These are phyloP conservation scores for Rhincodon typus DNA, from an alignment of 2,797 vertebrate genomes.

Conservation along the genomic window DNA sequence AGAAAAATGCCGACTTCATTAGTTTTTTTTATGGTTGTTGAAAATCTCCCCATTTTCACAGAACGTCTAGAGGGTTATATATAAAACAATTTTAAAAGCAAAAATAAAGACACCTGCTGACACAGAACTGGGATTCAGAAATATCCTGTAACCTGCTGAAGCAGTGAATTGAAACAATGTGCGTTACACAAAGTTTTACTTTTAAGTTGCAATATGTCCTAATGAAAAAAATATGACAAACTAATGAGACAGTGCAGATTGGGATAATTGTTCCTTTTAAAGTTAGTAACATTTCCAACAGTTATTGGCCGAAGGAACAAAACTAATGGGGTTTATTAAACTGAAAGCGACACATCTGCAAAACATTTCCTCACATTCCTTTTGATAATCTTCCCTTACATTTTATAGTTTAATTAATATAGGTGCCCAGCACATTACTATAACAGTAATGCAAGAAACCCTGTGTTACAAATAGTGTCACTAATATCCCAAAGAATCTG, in stretches of 20 bases:
- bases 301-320: slow-evolving; percentile 72
- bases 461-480: not conserved
- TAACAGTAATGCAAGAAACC: not conserved
- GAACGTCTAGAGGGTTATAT: slow-evolving; percentile 77
- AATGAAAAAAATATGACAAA: slow-evolving; percentile 89
- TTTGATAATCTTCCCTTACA: slow-evolving; percentile 42
- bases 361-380: slow-evolving; percentile 66
- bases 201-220: slow-evolving; percentile 80
- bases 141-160: slow-evolving; percentile 70
- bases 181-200: slow-evolving; percentile 75
- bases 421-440: not conserved
- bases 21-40: slow-evolving; percentile 56
- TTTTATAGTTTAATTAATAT: slow-evolving; percentile 34
- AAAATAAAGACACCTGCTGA: slow-evolving; percentile 86
- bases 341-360: slow-evolving; percentile 72
- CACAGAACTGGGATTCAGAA: slow-evolving; percentile 74
- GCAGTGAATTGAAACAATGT: slow-evolving; percentile 71
- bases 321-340: slow-evolving; percentile 77
- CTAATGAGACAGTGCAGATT: slow-evolving; percentile 76
- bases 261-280: slow-evolving; percentile 65
- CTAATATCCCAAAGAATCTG: not conserved
- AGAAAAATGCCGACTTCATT: slow-evolving; percentile 35
- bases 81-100: slow-evolving; percentile 75
- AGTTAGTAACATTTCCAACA: slow-evolving; percentile 70
- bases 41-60: slow-evolving; percentile 69